Base-by-base conservation (phyloP, 2,113 vertebrate genomes). In the Ictidomys tridecemlineatus region DNA sequence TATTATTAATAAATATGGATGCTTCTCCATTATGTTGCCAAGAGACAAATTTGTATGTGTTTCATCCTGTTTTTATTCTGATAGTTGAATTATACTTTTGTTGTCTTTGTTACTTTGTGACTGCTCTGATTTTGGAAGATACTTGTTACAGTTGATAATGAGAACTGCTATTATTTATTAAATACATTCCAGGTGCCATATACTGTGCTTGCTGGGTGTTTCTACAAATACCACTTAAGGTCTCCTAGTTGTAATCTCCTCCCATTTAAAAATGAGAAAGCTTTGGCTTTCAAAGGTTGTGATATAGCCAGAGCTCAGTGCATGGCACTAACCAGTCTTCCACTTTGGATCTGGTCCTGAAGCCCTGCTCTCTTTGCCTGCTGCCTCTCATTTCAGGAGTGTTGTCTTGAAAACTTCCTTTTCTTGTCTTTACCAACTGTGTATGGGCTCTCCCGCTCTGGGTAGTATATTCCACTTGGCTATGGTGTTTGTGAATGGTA, bases 401-500 rank as follows among this genome's bases (percentile, higher is more conserved):
- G 13, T 12, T 61, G 51, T 56, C 58, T 85, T 42, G 24, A 2
- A 2, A n/a, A 32, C 26, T 28, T 17, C 67, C 67, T 53, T 92
- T 85, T 67, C 45, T 30, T 61, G 42, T 24, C 74, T 89, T 84
- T 48, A 20, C 45, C 24, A 1, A 0, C 32, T 42, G 9, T 12
- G 65, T 42, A 14, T 12, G 58, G 42, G 32, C 56, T 86, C 73
- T 94, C 73, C 28, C 70, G 89, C 39, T 82, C 63, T 84, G 48
- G 7, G 26, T 53, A 67, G 69, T 65, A 9, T 14, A 4, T 53
- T 91, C 58, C 18, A 72, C 30, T 63, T 90, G 80, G 37, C 70
- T 22, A 37, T 76, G 58, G 39, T 88, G 73, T 96, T 77, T 97
- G 53, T 93, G 63, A 95, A 24, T 74, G 58, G 63, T 76, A 34